Evolutionary conservation across 2,113 vertebrate species (phyloP).

Genomic region (Melanerpes aurifrons): DNA sequence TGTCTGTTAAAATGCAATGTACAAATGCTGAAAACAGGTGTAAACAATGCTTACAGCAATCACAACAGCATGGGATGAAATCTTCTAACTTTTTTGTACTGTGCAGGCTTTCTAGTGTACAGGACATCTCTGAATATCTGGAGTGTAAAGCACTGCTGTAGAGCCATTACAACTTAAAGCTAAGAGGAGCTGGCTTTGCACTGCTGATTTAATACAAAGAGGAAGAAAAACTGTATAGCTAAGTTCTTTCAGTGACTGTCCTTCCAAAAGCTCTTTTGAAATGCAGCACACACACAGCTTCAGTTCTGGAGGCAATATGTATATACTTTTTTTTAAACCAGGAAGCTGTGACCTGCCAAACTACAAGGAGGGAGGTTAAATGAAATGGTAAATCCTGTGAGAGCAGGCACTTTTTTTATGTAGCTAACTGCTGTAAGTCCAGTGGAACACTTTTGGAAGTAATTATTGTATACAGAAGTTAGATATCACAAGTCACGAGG

Average conservation of each 20-base stretch:
- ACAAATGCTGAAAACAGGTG: neutral
- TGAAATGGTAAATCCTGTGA: neutral
- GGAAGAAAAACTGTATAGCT: neutral
- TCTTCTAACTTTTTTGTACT: neutral
- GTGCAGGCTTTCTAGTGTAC: neutral
- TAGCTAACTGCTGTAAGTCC: neutral
- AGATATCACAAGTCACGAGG: neutral
- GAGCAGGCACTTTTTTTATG: neutral
- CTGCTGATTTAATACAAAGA: neutral
- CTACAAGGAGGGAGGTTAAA: neutral
- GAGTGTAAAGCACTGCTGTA: neutral
- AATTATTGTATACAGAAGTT: neutral
- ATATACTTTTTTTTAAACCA: neutral
- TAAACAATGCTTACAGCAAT: neutral
- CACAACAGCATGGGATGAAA: neutral
- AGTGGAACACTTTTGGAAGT: neutral
- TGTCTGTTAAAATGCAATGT: neutral
- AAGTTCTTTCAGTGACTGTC: neutral
- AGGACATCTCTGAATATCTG: neutral
- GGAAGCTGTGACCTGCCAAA: neutral
- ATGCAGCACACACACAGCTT: neutral
- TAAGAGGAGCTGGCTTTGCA: neutral
- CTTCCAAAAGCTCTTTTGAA: neutral
- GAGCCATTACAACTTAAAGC: neutral
- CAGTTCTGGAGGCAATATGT: neutral